Percentiles rank a stretch among this genome's conserved stretches.
Evolutionary conservation across 2,888 invertebrate genomes (phyloP).

Genomic region (Cremastinae sp.): DNA sequence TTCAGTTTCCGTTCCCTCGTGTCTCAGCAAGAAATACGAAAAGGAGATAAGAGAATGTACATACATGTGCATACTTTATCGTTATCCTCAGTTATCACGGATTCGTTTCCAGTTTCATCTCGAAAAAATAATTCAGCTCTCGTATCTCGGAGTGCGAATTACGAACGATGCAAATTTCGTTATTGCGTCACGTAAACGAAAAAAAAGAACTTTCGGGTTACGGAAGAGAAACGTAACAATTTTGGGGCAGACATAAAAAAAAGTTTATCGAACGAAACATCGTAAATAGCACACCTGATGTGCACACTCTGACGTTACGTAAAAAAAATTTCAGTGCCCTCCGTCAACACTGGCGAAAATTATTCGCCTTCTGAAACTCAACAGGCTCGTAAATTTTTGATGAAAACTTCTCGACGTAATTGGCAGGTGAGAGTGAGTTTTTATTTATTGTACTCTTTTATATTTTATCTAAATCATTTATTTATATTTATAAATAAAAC

Average conservation of each 20-base stretch:
- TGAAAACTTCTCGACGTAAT: constrained; percentile 44
- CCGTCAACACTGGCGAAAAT: constrained; percentile 21
- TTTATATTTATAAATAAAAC: too few species aligned
- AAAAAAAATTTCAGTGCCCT: constrained; percentile 22
- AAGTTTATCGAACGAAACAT: neutral
- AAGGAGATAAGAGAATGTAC: constrained; percentile 48
- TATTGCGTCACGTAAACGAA: constrained; percentile 16
- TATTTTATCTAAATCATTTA: too few species aligned
- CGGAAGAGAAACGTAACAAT: constrained; percentile 15
- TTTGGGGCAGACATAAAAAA: constrained; percentile 10
- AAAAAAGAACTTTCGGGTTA: constrained; percentile 6
- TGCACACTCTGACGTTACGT: constrained; percentile 32
- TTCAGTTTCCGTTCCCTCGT: constrained; percentile 38
- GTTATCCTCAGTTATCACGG: constrained; percentile 37
- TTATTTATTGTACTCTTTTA: constrained; percentile 9
- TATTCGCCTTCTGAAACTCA: constrained; percentile 25
- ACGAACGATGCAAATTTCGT: constrained; percentile 1
- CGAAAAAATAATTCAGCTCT: neutral
- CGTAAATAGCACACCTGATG: constrained; percentile 37
- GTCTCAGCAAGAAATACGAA: constrained; percentile 28
- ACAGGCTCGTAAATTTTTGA: constrained; percentile 50
- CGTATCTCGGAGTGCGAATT: neutral
- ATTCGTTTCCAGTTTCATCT: constrained; percentile 4
- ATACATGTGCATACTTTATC: too few species aligned
- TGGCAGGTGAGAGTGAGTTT: constrained; percentile 39